These are phyloP conservation scores for Apamea crenata DNA, from an alignment of 2,888 invertebrate species.

Conservation along the genomic window DNA sequence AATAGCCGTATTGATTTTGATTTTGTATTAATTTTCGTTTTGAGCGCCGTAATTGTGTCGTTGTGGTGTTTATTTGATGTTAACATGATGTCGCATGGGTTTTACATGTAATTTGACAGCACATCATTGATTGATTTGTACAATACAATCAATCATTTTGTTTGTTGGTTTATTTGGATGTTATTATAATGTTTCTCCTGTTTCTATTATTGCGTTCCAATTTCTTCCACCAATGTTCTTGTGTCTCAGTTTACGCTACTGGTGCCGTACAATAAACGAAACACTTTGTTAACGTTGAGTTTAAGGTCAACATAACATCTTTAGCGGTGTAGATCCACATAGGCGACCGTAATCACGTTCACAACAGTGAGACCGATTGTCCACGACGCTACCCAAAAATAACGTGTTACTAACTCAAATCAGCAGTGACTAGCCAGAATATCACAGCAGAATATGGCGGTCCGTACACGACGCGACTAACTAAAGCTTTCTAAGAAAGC, in stretches of 20 bases:
- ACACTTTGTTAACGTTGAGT: background rate
- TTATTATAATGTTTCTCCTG: background rate
- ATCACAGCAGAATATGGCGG: no score
- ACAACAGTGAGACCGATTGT: background rate
- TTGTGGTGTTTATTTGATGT: slow-evolving; percentile 27
- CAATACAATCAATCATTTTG: background rate
- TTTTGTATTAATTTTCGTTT: slow-evolving; percentile 47
- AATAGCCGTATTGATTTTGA: slow-evolving; percentile 48
- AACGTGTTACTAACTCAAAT: background rate
- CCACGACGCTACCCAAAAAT: background rate
- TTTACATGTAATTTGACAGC: slow-evolving; percentile 26
- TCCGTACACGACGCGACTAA: background rate
- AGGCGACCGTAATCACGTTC: background rate
- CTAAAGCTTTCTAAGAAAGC: no score
- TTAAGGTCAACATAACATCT: background rate
- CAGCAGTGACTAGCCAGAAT: background rate
- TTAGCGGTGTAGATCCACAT: no score
- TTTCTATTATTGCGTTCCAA: background rate
- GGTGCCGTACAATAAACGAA: background rate
- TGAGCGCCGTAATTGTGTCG: slow-evolving; percentile 1
- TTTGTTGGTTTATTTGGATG: background rate
- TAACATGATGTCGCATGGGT: background rate
- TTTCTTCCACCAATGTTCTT: background rate
- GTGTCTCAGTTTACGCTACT: no score
- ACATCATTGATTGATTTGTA: background rate